phyloP scores from a whole-genome alignment of 2,113 vertebrate genomes.

The Grantiella picta region DNA sequence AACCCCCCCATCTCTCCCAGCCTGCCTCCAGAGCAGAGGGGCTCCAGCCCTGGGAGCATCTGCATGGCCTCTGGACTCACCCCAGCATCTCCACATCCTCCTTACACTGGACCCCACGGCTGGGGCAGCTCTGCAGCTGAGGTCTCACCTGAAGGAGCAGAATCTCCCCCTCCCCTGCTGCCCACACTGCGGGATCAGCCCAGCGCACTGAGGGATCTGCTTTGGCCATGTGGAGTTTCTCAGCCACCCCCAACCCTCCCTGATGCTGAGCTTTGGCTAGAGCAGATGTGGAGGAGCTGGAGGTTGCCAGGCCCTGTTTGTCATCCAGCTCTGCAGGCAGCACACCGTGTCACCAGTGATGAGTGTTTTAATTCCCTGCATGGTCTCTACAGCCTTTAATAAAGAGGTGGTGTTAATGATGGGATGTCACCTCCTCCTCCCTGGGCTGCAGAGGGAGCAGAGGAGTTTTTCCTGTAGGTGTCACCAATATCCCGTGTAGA shows the following conservation, averaged over 20 bases:
- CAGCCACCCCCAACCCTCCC: fast-evolving
- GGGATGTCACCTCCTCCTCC: background rate
- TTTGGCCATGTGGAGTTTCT: background rate
- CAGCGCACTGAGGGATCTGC: background rate
- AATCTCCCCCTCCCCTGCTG: background rate
- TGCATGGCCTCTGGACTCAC: no score
- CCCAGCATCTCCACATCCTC: background rate
- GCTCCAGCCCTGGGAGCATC: background rate
- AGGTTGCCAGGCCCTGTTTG: background rate
- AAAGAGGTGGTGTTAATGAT: background rate
- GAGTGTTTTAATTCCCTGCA: background rate
- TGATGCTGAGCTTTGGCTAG: background rate
- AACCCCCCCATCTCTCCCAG: background rate
- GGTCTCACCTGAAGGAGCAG: background rate
- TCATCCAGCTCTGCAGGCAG: background rate
- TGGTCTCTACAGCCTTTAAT: background rate
- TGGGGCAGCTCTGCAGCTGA: background rate
- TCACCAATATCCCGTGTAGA: background rate
- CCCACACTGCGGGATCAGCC: background rate
- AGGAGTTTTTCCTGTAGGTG: slow-evolving; percentile 48
- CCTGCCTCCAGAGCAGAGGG: background rate
- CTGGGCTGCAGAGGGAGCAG: background rate
- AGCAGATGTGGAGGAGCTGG: background rate
- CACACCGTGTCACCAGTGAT: fast-evolving
- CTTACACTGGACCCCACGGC: background rate